These are phyloP conservation scores for Aphaenogaster floridana DNA, from an alignment of 1,140 invertebrate species.

Conservation along the genomic window DNA sequence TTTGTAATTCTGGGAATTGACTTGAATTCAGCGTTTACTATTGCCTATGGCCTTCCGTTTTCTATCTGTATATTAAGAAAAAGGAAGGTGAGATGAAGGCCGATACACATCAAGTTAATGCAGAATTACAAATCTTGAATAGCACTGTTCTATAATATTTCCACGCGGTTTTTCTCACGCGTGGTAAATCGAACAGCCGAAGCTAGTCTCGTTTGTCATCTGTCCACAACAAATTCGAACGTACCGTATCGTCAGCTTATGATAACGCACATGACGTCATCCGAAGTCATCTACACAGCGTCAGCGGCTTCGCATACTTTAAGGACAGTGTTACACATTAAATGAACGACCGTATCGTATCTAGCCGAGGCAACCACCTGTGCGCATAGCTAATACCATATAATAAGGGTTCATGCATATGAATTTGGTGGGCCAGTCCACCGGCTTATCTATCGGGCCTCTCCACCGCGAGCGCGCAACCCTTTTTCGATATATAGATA, in stretches of 20 bases:
- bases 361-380: conserved; percentile 83
- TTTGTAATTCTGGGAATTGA: no score
- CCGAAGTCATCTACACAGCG: conserved; percentile 35
- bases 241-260: conserved; percentile 54
- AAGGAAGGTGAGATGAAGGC: no score
- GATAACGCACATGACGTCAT: conserved; percentile 67
- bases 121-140: no score
- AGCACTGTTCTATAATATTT: not conserved
- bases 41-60: no score
- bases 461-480: conserved; percentile 73
- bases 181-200: not conserved
- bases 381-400: conserved; percentile 85
- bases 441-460: conserved; percentile 81
- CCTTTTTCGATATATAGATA: conserved; percentile 78
- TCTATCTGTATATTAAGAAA: no score
- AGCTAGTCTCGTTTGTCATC: not conserved
- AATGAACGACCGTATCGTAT: conserved; percentile 69
- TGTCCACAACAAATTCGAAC: conserved; percentile 56
- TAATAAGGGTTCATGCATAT: conserved; percentile 86
- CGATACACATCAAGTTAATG: no score
- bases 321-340: conserved; percentile 73
- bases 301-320: conserved; percentile 65
- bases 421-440: conserved; percentile 83
- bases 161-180: not conserved
- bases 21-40: no score